A percentile compares a stretch with the other conserved stretches of the same genome.
Evolutionary conservation across 2,113 vertebrate genomes (phyloP).

Genomic region (Piaya cayana): DNA sequence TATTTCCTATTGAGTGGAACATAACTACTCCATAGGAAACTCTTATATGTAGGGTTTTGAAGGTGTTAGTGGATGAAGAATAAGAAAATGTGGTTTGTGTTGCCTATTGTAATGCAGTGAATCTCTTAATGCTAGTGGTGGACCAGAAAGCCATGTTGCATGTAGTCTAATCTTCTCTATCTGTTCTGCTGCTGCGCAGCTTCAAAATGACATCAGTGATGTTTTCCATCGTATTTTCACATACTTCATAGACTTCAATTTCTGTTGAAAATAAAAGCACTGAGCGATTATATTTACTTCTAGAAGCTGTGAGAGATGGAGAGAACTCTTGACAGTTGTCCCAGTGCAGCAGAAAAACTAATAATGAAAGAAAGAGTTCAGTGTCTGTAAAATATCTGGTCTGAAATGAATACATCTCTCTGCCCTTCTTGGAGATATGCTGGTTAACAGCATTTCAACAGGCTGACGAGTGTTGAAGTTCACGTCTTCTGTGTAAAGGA

Average conservation of each 20-base stretch:
- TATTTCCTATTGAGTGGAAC: not conserved
- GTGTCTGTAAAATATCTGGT: slow-evolving; percentile 52
- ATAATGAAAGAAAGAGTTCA: slow-evolving; percentile 61
- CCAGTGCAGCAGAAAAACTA: slow-evolving; percentile 62
- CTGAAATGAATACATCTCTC: slow-evolving; percentile 49
- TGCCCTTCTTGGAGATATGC: not conserved
- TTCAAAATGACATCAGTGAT: slow-evolving; percentile 43
- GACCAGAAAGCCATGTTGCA: not conserved
- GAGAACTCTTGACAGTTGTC: slow-evolving; percentile 45
- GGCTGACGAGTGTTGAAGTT: slow-evolving; percentile 6
- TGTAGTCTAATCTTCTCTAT: not conserved
- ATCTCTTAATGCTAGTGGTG: not conserved
- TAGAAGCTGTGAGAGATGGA: slow-evolving; percentile 7
- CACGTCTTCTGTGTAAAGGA: not conserved
- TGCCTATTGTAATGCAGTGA: not conserved
- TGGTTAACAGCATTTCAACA: slow-evolving; percentile 23
- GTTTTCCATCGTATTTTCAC: slow-evolving; percentile 13
- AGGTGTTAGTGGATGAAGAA: not conserved
- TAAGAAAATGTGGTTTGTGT: not conserved
- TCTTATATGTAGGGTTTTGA: not conserved
- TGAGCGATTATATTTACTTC: slow-evolving; percentile 21
- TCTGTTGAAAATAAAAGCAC: slow-evolving; percentile 35
- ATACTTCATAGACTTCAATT: slow-evolving; percentile 5
- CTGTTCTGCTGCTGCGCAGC: not conserved
- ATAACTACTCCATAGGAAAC: not conserved